Evolutionary conservation across 2,888 invertebrate genomes (phyloP).

Genomic region (Drosophila mercatorum): DNA sequence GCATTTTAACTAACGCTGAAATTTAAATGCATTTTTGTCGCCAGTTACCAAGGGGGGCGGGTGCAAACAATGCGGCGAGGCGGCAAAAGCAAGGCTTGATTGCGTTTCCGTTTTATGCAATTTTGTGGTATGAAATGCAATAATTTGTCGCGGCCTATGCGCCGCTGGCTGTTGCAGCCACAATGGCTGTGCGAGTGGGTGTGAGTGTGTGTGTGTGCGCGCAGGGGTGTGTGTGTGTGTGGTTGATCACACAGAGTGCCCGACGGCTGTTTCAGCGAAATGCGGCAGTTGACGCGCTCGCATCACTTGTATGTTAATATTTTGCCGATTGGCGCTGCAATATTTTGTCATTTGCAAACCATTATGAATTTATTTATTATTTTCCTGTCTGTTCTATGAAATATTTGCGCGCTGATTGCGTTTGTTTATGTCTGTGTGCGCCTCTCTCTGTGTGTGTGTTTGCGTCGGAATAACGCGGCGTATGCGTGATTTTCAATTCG

Average conservation of each 20-base stretch:
- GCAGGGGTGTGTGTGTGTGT: neutral
- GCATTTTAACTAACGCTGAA: constrained; percentile 69
- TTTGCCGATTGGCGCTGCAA: constrained; percentile 76
- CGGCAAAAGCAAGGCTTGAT: constrained; percentile 74
- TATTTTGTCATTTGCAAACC: constrained; percentile 79
- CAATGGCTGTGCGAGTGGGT: constrained; percentile 2
- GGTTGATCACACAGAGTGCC: constrained; percentile 1
- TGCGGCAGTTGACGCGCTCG: constrained; percentile 31
- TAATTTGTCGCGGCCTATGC: constrained; percentile 72
- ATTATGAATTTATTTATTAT: constrained; percentile 80
- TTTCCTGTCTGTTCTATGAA: constrained; percentile 47
- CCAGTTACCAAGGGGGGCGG: constrained; percentile 7
- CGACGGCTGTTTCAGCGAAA: constrained; percentile 21
- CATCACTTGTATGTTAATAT: constrained; percentile 70
- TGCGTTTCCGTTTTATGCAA: constrained; percentile 79
- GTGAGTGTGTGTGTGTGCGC: neutral
- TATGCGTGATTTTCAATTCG: constrained; percentile 68
- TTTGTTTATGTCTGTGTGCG: constrained; percentile 42
- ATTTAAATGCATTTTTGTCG: constrained; percentile 71
- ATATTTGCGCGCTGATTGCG: constrained; percentile 63
- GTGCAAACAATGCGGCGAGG: constrained; percentile 61
- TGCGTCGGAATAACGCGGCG: constrained; percentile 40
- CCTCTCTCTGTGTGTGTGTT: constrained; percentile 7
- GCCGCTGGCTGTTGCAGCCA: constrained; percentile 23
- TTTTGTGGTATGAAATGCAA: constrained; percentile 75